A percentile compares a stretch with the other conserved stretches of the same genome.
Conservation (phyloP, 2,113 vertebrate species). For the Cacatua alba region DNA sequence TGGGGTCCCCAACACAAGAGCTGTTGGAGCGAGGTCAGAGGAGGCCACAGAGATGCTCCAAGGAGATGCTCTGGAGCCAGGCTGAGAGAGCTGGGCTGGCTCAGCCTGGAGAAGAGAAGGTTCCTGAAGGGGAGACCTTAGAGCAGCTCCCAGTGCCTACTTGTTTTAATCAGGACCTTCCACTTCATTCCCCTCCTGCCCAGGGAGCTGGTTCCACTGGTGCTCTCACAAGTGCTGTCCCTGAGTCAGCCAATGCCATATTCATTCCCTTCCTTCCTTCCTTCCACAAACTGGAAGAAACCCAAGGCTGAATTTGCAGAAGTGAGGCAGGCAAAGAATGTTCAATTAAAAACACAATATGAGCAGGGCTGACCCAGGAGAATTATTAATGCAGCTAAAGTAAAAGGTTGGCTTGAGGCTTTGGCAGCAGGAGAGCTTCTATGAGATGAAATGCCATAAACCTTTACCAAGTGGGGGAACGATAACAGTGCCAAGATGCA, state of each 20-base stretch:
- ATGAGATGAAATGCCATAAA: background rate
- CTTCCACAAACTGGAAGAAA: background rate
- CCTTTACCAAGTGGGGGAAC: background rate
- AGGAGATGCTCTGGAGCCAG: background rate
- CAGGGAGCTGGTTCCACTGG: accelerated
- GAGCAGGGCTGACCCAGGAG: background rate
- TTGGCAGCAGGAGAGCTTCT: background rate
- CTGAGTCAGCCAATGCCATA: background rate
- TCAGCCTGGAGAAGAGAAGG: background rate
- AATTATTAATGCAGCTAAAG: constrained; percentile 55
- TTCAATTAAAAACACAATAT: background rate
- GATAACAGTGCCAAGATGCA: background rate
- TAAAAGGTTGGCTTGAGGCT: constrained; percentile 24
- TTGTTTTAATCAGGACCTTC: background rate
- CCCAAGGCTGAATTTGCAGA: background rate
- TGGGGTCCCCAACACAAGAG: background rate
- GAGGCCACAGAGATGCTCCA: background rate
- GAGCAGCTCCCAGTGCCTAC: background rate
- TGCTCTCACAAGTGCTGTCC: background rate
- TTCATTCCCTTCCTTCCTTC: background rate
- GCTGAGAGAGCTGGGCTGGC: no score
- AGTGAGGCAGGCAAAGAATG: background rate
- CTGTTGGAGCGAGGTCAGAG: background rate
- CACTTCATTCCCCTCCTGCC: background rate
- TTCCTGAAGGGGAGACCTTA: background rate